Evolutionary conservation across 2,113 vertebrate genomes (phyloP).

Genomic region (Phaetusa simplex): DNA sequence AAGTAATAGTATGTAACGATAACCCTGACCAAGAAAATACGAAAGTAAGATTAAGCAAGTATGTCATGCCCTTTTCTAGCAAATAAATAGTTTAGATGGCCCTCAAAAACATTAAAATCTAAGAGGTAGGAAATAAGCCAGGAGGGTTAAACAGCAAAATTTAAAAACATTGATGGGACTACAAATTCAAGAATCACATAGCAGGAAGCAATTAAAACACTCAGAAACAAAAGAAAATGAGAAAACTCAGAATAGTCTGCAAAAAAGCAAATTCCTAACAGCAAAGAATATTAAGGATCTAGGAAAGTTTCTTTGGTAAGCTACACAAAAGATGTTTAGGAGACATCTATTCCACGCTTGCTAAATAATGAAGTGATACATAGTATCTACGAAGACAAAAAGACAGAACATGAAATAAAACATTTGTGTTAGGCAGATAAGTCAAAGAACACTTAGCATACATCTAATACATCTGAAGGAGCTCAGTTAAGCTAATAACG

Average conservation of each 20-base stretch:
- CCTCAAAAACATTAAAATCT: not conserved
- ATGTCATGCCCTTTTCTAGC: not conserved
- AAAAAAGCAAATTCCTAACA: not conserved
- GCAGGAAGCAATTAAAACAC: not conserved
- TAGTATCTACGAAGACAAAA: not conserved
- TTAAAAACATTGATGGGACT: not conserved
- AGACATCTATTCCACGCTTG: not conserved
- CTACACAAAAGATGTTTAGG: not conserved
- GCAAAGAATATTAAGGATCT: not conserved
- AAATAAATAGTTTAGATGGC: not conserved
- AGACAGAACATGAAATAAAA: not conserved
- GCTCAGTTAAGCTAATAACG: not conserved
- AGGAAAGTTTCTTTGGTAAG: not conserved
- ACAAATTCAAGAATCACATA: not conserved
- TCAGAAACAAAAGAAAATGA: not conserved
- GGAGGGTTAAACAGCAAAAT: not conserved
- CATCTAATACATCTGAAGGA: not conserved
- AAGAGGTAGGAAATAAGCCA: not conserved
- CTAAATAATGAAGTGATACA: not conserved
- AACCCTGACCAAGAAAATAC: not conserved
- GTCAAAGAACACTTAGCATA: not conserved
- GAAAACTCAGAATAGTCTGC: not conserved
- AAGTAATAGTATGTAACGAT: not conserved
- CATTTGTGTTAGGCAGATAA: fast-evolving
- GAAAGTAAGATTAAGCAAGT: not conserved